Evolutionary conservation across 30 jellyfish, hydroid and myxozoan species (phyloP), one percentile per base, ranked within the genome.

Genomic region (Clytia hemisphaerica): DNA sequence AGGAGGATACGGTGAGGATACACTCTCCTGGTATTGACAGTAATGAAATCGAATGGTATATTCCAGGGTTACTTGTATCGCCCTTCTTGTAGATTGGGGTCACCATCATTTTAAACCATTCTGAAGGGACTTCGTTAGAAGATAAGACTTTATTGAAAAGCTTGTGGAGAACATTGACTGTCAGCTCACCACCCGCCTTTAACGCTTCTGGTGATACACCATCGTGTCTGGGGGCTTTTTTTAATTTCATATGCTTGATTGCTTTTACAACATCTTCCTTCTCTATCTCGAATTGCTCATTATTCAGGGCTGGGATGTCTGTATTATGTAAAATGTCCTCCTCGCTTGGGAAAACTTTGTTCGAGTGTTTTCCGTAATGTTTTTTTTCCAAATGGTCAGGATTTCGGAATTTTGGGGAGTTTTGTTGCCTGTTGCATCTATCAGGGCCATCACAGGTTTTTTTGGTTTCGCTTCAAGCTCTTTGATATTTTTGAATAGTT

Each of bases 11-110:
- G 18, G 47, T 57, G 32, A 66, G 21, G 67, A 37, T 16, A 72
- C 37, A 34, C 33, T 72, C 58, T 6, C 84, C 84, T 6, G 72
- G 77, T n/a, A 66, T 66, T 16, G 79, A 66, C 4, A 44, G 79
- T 32, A 44, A 25, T 40, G 79, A 22, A 16, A 70, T 70, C n/a
- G 77, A 51, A 16, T 58, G 64, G 37, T 70, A 50, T 31, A 46
- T 70, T 49, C 26, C 82, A 27, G 48, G 78, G 29, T 14, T 29
- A 22, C 48, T 25, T 48, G 48, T 70, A 34, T 70, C 82, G 26
- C 78, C 77, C 58, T 70, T 70, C 36, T 70, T 70, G 78, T 70
- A 54, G 36, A 70, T 33, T 47, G 78, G 82, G 10, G 78, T 14
- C 36, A 70, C 82, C 19, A 70, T 70, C 82, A 70, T 58, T 37